phyloP scores from a whole-genome alignment of 2,888 invertebrate species.

The Heliconius cydno region DNA sequence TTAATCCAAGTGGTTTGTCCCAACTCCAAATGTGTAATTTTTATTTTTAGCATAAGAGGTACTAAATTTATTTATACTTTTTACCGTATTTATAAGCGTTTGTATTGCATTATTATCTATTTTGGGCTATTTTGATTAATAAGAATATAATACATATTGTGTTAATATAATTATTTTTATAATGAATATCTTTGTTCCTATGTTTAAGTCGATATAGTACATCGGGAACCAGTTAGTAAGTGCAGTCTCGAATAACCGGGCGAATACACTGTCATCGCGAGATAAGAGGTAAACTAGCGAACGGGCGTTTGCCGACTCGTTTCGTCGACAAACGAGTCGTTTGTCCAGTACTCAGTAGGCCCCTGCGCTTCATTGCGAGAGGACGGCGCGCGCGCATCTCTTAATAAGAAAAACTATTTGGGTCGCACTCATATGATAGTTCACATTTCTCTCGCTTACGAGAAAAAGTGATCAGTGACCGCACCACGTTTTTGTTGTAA shows the following conservation, averaged over 20 bases:
- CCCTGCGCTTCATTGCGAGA: conserved; percentile 67
- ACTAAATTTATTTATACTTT: too few relatives aligned
- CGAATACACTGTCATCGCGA: conserved; percentile 67
- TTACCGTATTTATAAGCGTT: too few relatives aligned
- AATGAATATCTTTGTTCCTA: not conserved
- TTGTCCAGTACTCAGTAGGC: conserved; percentile 63
- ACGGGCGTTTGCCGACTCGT: conserved; percentile 67
- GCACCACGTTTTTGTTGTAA: conserved; percentile 58
- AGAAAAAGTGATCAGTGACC: conserved; percentile 68
- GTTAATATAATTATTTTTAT: not conserved
- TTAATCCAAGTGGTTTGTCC: too few relatives aligned
- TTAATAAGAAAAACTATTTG: conserved; percentile 55
- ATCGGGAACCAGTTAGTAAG: conserved; percentile 40
- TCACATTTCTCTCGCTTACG: conserved; percentile 67
- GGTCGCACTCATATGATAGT: conserved; percentile 72
- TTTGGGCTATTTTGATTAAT: not conserved
- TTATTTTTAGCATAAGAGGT: too few relatives aligned
- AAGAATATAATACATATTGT: not conserved
- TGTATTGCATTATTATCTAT: not conserved
- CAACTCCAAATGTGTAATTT: too few relatives aligned
- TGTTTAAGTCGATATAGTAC: conserved; percentile 18
- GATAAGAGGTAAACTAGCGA: conserved; percentile 80
- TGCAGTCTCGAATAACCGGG: conserved; percentile 59
- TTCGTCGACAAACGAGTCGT: conserved; percentile 35
- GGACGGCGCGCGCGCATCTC: conserved; percentile 72